Evolutionary conservation across 2,797 vertebrate species (phyloP).

Genomic region (Eurystomus glaucurus): DNA sequence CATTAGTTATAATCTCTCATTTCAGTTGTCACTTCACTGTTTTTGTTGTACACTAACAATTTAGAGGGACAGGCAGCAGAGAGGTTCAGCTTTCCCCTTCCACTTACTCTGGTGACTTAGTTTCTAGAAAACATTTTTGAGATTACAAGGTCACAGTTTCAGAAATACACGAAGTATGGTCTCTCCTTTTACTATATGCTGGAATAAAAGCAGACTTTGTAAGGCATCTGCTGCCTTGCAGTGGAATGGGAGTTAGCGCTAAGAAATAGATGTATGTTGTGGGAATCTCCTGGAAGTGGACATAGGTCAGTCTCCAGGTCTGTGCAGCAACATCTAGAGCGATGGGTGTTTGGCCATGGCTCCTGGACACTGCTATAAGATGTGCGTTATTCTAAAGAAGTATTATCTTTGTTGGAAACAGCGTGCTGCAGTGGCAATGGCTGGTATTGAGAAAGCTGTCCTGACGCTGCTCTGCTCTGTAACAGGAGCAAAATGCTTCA

Average conservation of each 20-base stretch:
- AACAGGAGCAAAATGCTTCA: neutral
- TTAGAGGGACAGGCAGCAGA: neutral
- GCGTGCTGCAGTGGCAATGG: neutral
- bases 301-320: rapidly evolving
- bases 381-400: neutral
- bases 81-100: neutral
- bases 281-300: neutral
- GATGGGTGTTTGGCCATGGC: neutral
- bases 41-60: neutral
- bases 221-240: neutral
- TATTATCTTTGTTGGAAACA: neutral
- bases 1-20: neutral
- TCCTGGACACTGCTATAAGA: neutral
- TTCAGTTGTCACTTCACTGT: neutral
- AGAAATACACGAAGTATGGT: neutral
- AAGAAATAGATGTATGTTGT: neutral
- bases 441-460: neutral
- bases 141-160: neutral
- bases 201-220: neutral
- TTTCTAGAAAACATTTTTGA: conserved; percentile 3
- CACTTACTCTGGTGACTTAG: neutral
- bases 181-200: neutral
- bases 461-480: neutral
- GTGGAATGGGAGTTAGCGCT: neutral
- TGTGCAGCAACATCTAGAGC: neutral